Percentiles rank a stretch among this genome's conserved stretches.
Conservation (phyloP, 2,888 invertebrate genomes). For the Rhopalosiphum nymphaeae region DNA sequence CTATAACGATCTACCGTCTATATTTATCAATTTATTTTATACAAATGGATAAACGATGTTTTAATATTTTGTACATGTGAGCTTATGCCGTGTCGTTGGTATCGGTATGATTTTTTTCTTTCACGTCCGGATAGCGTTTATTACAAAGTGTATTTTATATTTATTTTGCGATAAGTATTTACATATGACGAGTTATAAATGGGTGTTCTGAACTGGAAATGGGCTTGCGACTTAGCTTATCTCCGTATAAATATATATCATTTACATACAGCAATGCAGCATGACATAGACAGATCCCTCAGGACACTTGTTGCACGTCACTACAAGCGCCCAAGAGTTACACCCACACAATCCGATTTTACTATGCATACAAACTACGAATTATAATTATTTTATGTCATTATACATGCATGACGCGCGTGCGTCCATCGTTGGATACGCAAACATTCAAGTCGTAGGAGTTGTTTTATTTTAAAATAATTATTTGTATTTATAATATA, state of each 20-base stretch:
- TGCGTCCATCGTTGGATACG: not conserved
- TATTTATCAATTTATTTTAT: not conserved
- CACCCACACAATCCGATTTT: not conserved
- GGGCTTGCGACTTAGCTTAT: not conserved
- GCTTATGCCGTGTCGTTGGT: not conserved
- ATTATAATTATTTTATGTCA: not conserved
- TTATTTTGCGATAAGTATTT: not conserved
- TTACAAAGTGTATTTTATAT: not conserved
- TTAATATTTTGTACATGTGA: not conserved
- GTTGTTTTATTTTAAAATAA: not conserved
- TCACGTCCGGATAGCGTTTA: not conserved
- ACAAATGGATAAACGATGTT: not conserved
- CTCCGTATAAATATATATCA: not conserved
- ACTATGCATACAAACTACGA: not conserved
- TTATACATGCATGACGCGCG: not conserved
- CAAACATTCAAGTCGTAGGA: not conserved
- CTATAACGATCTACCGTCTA: not conserved
- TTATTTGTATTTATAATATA: not conserved
- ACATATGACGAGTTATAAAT: not conserved
- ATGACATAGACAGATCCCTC: not conserved
- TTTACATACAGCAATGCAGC: not conserved
- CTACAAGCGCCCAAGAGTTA: not conserved
- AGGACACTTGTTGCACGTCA: not conserved
- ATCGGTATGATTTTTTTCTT: not conserved
- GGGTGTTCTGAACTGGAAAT: not conserved